These are phyloP conservation scores for Oncopeltus fasciatus DNA, from an alignment of 1,140 invertebrate species.

Conservation along the genomic window DNA sequence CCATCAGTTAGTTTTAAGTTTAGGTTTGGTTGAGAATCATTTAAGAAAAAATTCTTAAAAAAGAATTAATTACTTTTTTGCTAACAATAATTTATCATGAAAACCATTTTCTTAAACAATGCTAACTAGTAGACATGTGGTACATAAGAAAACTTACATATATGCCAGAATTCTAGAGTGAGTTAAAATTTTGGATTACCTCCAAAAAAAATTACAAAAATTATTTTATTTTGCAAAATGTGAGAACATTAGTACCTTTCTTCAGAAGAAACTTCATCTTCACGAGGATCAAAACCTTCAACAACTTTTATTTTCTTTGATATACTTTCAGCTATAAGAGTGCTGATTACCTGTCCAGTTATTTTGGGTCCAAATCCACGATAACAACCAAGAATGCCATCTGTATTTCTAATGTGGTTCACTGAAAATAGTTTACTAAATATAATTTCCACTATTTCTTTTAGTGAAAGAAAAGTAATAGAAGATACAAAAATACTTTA, in stretches of 20 bases:
- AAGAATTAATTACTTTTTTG: no score
- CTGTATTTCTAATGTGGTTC: slow-evolving; percentile 61
- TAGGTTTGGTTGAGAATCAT: no score
- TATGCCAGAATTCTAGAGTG: no score
- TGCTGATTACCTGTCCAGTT: slow-evolving; percentile 5
- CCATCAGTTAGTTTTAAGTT: no score
- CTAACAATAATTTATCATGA: no score
- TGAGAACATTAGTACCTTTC: slow-evolving; percentile 12
- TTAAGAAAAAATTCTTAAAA: no score
- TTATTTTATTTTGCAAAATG: no score
- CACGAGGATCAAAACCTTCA: not conserved
- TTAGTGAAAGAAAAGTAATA: not conserved
- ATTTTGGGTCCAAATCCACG: slow-evolving; percentile 15
- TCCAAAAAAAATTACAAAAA: no score
- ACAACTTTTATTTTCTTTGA: not conserved
- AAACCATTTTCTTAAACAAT: no score
- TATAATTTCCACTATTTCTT: not conserved
- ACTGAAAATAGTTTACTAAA: slow-evolving; percentile 36
- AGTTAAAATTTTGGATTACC: no score
- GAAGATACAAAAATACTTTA: not conserved
- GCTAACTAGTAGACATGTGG: no score
- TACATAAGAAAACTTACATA: no score
- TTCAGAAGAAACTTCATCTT: slow-evolving; percentile 18
- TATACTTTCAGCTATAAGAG: not conserved
- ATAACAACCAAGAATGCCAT: slow-evolving; percentile 68